Percentiles rank a stretch among this genome's conserved stretches.
These are phyloP conservation scores for Epinephelus lanceolatus DNA, from an alignment of 2,113 vertebrate species.

Conservation along the genomic window DNA sequence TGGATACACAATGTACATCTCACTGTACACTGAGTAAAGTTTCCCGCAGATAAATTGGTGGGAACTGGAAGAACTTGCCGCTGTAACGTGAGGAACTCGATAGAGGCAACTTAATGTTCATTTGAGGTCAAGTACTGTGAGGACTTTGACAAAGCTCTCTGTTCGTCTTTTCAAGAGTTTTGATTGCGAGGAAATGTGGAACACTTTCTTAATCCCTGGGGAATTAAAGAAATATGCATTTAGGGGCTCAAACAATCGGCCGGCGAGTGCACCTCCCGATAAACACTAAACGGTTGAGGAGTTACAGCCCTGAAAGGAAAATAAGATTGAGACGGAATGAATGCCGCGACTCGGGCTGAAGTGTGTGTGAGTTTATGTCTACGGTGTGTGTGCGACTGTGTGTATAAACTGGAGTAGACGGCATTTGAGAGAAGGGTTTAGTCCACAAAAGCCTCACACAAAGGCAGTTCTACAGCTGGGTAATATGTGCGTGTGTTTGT, in stretches of 20 bases:
- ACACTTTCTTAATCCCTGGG: constrained; percentile 72
- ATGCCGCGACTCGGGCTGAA: constrained; percentile 39
- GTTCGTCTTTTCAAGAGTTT: constrained; percentile 62
- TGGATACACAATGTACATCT: constrained; percentile 39
- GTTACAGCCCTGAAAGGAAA: constrained; percentile 67
- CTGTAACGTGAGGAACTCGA: constrained; percentile 61
- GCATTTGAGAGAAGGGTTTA: constrained; percentile 58
- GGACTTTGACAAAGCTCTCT: constrained; percentile 67
- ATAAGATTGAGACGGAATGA: constrained; percentile 69
- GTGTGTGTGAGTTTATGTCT: constrained; percentile 39
- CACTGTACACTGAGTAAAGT: constrained; percentile 46
- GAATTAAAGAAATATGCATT: constrained; percentile 78
- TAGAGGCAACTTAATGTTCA: constrained; percentile 60
- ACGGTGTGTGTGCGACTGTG: constrained; percentile 40
- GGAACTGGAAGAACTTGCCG: constrained; percentile 47
- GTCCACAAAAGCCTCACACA: constrained; percentile 67
- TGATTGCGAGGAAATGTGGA: constrained; percentile 64
- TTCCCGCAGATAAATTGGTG: constrained; percentile 44
- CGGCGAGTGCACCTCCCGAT: constrained; percentile 68
- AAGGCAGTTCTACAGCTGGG: constrained; percentile 49
- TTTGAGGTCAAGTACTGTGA: constrained; percentile 62
- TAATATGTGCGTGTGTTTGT: constrained; percentile 8
- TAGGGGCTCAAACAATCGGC: constrained; percentile 70
- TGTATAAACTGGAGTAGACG: constrained; percentile 49
- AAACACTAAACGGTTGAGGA: constrained; percentile 72